Base-by-base conservation (phyloP, 2,113 vertebrate genomes). In the Sclerurus mexicanus region DNA sequence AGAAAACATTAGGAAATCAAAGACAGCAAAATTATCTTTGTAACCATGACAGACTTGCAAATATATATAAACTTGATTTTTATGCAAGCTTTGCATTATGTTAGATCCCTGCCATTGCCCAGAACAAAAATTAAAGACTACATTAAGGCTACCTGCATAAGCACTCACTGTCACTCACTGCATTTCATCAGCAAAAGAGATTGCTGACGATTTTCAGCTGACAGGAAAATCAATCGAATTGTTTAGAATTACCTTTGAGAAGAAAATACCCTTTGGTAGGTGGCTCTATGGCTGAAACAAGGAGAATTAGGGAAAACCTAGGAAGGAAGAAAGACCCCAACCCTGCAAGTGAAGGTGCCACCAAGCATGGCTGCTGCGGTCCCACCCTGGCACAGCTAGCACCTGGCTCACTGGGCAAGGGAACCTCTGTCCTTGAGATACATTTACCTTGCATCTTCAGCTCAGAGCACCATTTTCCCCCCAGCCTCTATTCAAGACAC, bases 401-500 rank as follows among this genome's bases (percentile, higher is more conserved):
- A 47, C 18, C 17, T 35, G 23, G 37, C 25, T 44, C 67, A 31
- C 22, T 1, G 8, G 49, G 30, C 79, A 47, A 52, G 52, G 27
- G 12, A 6, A 68, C 17, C 33, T 50, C 42, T 47, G 21, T 17
- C 42, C 40, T 56, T 2, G 1, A 35, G 42, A 33, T 4, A 16
- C 0, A 1, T 16, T 62, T 53, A 1, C 35, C 15, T 73, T 0
- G 0, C 5, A 20, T 2, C 0, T 59, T 68, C 27, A 69, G 22
- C 49, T 77, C n/a, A 12, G 19, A 79, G 30, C 20, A 60, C 17
- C 25, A 33, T 62, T 22, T 76, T 77, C 5, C 22, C 24, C 3
- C 10, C 24, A 82, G 25, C 14, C 37, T 16, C 40, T 30, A 3
- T 14, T 35, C 23, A 66, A 39, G 55, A 33, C 28, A 50, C 0